Percentiles rank a stretch among this genome's conserved stretches.
Evolutionary conservation across 2,888 invertebrate species (phyloP).

Genomic region (Hyles lineata): DNA sequence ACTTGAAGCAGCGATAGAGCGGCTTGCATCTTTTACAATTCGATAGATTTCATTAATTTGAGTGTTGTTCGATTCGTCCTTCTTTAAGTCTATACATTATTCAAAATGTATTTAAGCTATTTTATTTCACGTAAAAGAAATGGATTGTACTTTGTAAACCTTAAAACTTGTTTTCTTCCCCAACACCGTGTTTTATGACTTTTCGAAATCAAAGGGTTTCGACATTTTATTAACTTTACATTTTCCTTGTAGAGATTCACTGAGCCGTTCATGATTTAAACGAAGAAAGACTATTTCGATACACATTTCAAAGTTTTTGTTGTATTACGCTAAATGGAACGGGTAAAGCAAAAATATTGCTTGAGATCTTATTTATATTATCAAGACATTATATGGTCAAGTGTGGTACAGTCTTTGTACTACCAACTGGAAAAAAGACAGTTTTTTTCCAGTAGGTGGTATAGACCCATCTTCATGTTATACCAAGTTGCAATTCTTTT

Average conservation of each 20-base stretch:
- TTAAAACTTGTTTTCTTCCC: not conserved
- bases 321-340: not conserved
- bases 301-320: not conserved
- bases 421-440: too few relatives aligned
- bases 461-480: too few relatives aligned
- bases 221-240: not conserved
- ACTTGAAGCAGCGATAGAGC: not conserved
- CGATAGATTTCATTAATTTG: not conserved
- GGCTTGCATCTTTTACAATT: too few relatives aligned
- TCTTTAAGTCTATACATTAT: not conserved
- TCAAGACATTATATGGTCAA: not conserved
- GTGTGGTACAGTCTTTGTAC: too few relatives aligned
- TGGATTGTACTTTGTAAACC: too few relatives aligned
- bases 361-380: not conserved
- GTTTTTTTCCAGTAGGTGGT: too few relatives aligned
- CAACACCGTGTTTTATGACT: not conserved
- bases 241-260: conserved; percentile 7
- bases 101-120: not conserved
- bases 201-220: not conserved
- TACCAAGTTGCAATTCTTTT: too few relatives aligned
- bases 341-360: not conserved
- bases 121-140: not conserved
- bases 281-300: not conserved
- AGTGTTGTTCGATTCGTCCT: not conserved
- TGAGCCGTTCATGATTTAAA: not conserved